Evolutionary conservation across 2,113 vertebrate genomes (phyloP).

Genomic region (Nymphicus hollandicus): DNA sequence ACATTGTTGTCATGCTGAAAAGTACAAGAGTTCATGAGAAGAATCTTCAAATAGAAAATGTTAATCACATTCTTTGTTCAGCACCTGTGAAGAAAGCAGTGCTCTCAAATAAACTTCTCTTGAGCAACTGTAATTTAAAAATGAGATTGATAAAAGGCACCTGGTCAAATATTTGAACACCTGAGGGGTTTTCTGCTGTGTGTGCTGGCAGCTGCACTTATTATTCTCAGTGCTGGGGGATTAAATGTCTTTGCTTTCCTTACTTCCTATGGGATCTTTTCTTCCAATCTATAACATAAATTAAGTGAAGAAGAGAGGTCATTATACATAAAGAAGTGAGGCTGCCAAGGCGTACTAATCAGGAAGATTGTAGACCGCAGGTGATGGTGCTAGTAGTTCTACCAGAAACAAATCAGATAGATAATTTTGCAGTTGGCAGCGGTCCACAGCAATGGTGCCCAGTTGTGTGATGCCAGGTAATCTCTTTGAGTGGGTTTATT

Average conservation of each 20-base stretch:
- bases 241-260: not conserved
- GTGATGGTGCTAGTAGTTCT: not conserved
- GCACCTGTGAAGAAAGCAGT: not conserved
- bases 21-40: not conserved
- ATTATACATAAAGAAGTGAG: not conserved
- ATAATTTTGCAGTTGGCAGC: not conserved
- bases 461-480: not conserved
- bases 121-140: not conserved
- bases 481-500: not conserved
- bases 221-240: not conserved
- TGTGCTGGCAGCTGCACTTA: not conserved
- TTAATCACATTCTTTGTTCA: not conserved
- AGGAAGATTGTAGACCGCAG: not conserved
- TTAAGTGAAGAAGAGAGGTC: not conserved
- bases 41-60: not conserved
- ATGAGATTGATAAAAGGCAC: not conserved
- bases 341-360: not conserved
- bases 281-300: not conserved
- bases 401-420: not conserved
- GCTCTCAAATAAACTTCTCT: not conserved
- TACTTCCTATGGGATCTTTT: not conserved
- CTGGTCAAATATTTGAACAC: not conserved
- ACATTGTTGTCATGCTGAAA: not conserved
- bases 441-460: not conserved
- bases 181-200: rapidly evolving